These are phyloP conservation scores for Lepeophtheirus salmonis DNA, from an alignment of 1,140 invertebrate species.

Conservation along the genomic window DNA sequence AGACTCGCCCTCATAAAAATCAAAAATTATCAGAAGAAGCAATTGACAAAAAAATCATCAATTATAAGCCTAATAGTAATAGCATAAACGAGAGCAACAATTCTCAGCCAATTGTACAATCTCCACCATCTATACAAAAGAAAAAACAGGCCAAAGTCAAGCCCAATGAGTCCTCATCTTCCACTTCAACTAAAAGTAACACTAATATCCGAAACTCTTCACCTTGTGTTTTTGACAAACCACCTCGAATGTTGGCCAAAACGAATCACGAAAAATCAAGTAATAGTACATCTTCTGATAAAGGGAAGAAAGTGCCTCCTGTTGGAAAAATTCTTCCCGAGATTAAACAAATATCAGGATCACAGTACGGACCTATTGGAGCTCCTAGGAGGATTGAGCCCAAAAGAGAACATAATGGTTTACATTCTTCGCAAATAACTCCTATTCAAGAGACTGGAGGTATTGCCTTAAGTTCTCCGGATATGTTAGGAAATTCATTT, in stretches of 20 bases:
- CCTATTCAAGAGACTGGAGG: background rate
- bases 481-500: background rate
- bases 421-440: background rate
- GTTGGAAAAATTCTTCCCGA: conserved; percentile 23
- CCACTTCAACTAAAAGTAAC: background rate
- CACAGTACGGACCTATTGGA: conserved; percentile 9
- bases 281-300: conserved; percentile 3
- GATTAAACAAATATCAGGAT: conserved; percentile 17
- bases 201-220: no score
- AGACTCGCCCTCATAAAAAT: background rate
- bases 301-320: conserved; percentile 11
- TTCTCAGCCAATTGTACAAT: no score
- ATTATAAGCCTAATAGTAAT: background rate
- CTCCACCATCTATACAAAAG: background rate
- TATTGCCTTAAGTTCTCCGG: background rate
- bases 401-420: background rate
- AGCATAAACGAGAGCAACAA: no score
- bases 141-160: background rate
- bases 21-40: no score
- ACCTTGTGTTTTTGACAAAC: background rate
- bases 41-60: background rate
- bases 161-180: background rate
- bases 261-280: background rate
- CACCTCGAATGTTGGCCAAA: background rate
- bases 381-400: background rate